Conservation (phyloP, 2,888 invertebrate species). For the Drosophila mayaguana region DNA sequence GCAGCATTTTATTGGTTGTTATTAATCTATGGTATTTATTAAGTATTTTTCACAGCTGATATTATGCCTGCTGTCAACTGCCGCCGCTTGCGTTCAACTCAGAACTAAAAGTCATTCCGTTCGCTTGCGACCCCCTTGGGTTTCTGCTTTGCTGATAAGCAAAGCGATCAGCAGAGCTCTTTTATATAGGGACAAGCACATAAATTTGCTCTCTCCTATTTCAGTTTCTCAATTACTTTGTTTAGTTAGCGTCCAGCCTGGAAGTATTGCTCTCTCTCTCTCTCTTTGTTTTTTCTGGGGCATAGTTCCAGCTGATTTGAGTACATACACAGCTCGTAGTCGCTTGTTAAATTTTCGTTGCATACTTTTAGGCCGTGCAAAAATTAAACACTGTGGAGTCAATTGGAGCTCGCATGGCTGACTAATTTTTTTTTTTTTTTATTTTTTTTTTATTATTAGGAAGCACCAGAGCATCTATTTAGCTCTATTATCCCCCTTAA, state of each 20-base stretch:
- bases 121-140: conserved; percentile 51
- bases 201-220: conserved; percentile 5
- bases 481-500: too few species aligned
- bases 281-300: neutral
- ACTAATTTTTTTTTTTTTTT: too few species aligned
- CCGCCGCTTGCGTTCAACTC: conserved; percentile 37
- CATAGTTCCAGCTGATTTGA: conserved; percentile 2
- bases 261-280: conserved; percentile 1
- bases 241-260: conserved; percentile 3
- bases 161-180: conserved; percentile 31
- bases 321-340: neutral
- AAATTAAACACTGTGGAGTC: neutral
- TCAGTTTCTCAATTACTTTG: conserved; percentile 1
- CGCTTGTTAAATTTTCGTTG: neutral
- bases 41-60: neutral
- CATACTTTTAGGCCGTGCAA: conserved; percentile 4
- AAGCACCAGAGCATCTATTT: too few species aligned
- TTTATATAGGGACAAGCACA: conserved; percentile 11
- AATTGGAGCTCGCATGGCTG: neutral
- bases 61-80: conserved; percentile 14
- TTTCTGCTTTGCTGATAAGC: conserved; percentile 55
- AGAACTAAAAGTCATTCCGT: conserved; percentile 49
- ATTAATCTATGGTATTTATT: neutral
- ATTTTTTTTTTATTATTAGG: too few species aligned
- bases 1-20: conserved; percentile 48